Conservation (phyloP, 2,113 vertebrate genomes). For the Bagarius yarrelli region DNA sequence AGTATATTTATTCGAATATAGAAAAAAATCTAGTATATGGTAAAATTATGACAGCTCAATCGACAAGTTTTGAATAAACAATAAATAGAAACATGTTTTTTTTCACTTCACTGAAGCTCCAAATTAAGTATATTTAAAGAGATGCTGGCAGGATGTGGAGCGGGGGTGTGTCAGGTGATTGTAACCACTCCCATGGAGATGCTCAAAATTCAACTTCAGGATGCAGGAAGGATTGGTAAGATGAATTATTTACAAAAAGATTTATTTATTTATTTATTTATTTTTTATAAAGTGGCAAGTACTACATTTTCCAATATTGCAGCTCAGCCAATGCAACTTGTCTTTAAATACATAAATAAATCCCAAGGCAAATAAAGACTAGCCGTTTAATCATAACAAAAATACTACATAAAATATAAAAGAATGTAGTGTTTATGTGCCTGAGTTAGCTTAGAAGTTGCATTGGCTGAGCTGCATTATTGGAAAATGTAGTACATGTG, state of each 20-base stretch:
- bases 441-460: background rate
- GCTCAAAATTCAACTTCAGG: constrained; percentile 83
- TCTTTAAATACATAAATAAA: too few relatives aligned
- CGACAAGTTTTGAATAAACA: background rate
- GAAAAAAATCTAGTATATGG: background rate
- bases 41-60: background rate
- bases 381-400: too few relatives aligned
- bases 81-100: background rate
- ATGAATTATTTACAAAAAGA: background rate
- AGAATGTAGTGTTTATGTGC: too few relatives aligned
- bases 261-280: too few relatives aligned
- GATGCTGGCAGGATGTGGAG: constrained; percentile 80
- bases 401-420: too few relatives aligned
- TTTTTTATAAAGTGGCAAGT: background rate
- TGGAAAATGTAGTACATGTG: background rate
- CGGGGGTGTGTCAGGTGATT: constrained; percentile 79
- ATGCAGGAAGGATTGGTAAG: constrained; percentile 78
- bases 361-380: too few relatives aligned
- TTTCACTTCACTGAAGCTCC: constrained; percentile 53
- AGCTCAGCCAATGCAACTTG: background rate
- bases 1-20: constrained; percentile 41
- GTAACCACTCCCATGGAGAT: constrained; percentile 83
- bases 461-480: background rate
- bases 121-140: constrained; percentile 73
- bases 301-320: background rate